Evolutionary conservation across 2,113 vertebrate genomes (phyloP).

Genomic region (Passer domesticus): DNA sequence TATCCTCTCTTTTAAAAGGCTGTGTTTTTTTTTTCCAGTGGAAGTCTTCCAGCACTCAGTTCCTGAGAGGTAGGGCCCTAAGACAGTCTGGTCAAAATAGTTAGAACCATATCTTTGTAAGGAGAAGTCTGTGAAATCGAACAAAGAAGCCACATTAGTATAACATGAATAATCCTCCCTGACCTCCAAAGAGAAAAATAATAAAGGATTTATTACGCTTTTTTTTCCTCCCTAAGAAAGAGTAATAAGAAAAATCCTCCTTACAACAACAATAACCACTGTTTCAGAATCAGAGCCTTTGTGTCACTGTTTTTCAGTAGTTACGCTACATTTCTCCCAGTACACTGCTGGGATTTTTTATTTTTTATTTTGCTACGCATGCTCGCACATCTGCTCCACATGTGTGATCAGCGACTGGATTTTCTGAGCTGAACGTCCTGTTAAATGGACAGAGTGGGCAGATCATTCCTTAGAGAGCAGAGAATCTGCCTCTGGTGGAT

Average conservation of each 20-base stretch:
- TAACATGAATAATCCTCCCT: slow-evolving; percentile 63
- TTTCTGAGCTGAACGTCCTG: slow-evolving; percentile 78
- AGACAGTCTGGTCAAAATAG: slow-evolving; percentile 69
- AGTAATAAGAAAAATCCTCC: slow-evolving; percentile 67
- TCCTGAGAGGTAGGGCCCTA: slow-evolving; percentile 66
- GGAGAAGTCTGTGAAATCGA: slow-evolving; percentile 60
- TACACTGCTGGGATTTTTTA: slow-evolving; percentile 75
- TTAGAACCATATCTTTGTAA: slow-evolving; percentile 63
- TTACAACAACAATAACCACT: slow-evolving; percentile 72
- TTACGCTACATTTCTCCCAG: slow-evolving; percentile 77
- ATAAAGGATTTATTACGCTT: slow-evolving; percentile 45
- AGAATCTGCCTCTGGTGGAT: slow-evolving; percentile 78
- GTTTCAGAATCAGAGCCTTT: slow-evolving; percentile 67
- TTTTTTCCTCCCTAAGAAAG: slow-evolving; percentile 35
- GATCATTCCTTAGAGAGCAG: slow-evolving; percentile 77
- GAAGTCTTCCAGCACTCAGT: slow-evolving; percentile 69
- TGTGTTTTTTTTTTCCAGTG: slow-evolving; percentile 58
- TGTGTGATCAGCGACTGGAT: slow-evolving; percentile 75
- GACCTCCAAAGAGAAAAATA: slow-evolving; percentile 61
- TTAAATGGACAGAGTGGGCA: slow-evolving; percentile 83
- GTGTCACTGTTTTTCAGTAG: slow-evolving; percentile 76
- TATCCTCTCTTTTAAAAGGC: slow-evolving; percentile 76
- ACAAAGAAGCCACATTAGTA: slow-evolving; percentile 52
- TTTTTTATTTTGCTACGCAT: slow-evolving; percentile 77
- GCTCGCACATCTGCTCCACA: slow-evolving; percentile 83